phyloP scores from a whole-genome alignment of 2,888 invertebrate species.

The Tigriopus californicus region DNA sequence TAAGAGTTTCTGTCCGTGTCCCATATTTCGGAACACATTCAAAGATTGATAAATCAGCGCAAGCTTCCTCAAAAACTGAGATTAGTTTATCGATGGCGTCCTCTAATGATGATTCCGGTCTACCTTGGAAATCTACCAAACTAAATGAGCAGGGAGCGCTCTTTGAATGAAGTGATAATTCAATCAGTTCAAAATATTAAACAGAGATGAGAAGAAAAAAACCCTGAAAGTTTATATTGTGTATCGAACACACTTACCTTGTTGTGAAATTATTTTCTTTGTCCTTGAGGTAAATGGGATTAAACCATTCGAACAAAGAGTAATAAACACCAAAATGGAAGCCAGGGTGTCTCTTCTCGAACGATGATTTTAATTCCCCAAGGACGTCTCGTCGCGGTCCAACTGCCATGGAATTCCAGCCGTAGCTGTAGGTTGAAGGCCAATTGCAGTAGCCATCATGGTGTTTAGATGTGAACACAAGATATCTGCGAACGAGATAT shows the following conservation, averaged over 20 bases:
- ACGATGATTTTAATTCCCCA: conserved; percentile 17
- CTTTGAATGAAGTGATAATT: too few species aligned
- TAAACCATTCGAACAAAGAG: conserved; percentile 60
- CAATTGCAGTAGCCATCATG: conserved; percentile 70
- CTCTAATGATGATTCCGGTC: too few species aligned
- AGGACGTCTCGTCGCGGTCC: conserved; percentile 29
- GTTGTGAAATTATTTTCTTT: conserved; percentile 17
- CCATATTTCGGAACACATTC: too few species aligned
- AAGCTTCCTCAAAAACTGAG: too few species aligned
- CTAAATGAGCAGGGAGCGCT: too few species aligned
- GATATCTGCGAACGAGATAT: conserved; percentile 66
- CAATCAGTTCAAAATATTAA: conserved; percentile 16
- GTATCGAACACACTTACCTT: too few species aligned
- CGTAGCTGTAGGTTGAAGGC: conserved; percentile 60
- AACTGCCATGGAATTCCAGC: conserved; percentile 62
- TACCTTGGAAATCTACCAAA: too few species aligned
- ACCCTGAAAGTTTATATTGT: too few species aligned
- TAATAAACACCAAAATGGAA: conserved; percentile 20
- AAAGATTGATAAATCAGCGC: too few species aligned
- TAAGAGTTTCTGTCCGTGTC: too few species aligned
- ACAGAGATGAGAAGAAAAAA: too few species aligned
- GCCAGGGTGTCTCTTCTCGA: conserved; percentile 16
- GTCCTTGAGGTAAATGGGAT: conserved; percentile 56
- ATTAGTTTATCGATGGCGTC: too few species aligned
- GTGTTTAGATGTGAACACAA: conserved; percentile 69